Base-by-base conservation (phyloP, 2,888 invertebrate species). In the Drosophila emarginata region DNA sequence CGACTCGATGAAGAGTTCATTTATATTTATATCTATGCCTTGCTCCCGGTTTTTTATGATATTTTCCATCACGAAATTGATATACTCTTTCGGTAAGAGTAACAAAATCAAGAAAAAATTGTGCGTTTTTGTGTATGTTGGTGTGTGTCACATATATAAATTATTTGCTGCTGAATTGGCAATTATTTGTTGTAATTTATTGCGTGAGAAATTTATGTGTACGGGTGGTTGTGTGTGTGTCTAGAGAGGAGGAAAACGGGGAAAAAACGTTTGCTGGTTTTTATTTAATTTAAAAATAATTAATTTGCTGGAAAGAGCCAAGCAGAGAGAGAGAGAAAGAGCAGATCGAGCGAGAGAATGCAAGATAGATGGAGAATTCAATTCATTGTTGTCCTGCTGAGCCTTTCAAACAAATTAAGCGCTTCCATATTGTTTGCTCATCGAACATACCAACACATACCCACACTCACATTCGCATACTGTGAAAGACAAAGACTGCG, bases 131-230 rank as follows among this genome's bases (percentile, higher is more conserved):
- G 32, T 37, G 37, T 45, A 7, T 45, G 18, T 40, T 14, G 15
- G 40, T 74, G 75, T 77, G 67, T 77, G 80, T 74, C 32, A 32
- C 32, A 36, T 72, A 73, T 75, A 82, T 80, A 80, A 81, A 78
- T 80, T 80, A 79, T 77, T 74, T 79, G 78, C 76, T 78, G 83
- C 80, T 82, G 83, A 81, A 83, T 82, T 82, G 80, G 83, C 83
- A 80, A 81, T 82, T 80, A 82, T 80, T 80, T 82, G 71, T 74
- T 77, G 79, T 82, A 82, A 80, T 80, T 80, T 80, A 80, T 80
- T 74, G 76, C 65, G 76, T 79, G 79, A 77, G 79, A 77, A 79
- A 79, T 79, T 77, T 57, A 51, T 57, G 40, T 26, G 15, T 57
- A 50, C 51, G 40, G 18, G 63, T 39, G 53, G 39, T 36, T 23